Evolutionary conservation across 2,888 invertebrate genomes (phyloP).

Genomic region (Ochropacha duplaris): DNA sequence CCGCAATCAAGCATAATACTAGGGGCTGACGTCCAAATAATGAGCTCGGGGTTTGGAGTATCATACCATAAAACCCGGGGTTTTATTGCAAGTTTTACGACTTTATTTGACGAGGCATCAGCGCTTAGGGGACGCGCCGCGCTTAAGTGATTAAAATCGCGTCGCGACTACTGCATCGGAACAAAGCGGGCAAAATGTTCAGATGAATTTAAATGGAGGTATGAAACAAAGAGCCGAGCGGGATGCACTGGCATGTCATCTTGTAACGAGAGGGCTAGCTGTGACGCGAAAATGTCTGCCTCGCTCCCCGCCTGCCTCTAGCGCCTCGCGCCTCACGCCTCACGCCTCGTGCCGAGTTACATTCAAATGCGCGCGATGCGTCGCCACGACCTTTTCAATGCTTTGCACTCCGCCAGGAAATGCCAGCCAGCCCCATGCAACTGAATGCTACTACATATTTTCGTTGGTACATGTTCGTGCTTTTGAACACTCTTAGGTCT

Average conservation of each 20-base stretch:
- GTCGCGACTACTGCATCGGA: conserved; percentile 48
- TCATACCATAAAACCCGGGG: conserved; percentile 43
- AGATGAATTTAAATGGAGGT: conserved; percentile 75
- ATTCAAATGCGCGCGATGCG: conserved; percentile 28
- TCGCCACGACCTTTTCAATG: conserved; percentile 34
- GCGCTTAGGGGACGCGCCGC: conserved; percentile 44
- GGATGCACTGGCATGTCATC: conserved; percentile 47
- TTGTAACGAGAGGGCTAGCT: conserved; percentile 44
- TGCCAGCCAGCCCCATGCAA: conserved; percentile 32
- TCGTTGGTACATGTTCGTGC: conserved; percentile 20
- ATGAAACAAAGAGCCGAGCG: conserved; percentile 49
- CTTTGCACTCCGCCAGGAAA: conserved; percentile 22
- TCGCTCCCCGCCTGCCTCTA: conserved; percentile 3
- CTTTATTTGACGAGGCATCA: conserved; percentile 50
- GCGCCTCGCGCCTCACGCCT: background rate
- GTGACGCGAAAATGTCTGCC: conserved; percentile 10
- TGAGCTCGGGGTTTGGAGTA: conserved; percentile 41
- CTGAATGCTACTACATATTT: conserved; percentile 22
- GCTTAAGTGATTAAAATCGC: conserved; percentile 77
- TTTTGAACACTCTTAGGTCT: conserved; percentile 25
- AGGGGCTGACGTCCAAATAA: conserved; percentile 48
- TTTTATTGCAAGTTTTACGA: conserved; percentile 56
- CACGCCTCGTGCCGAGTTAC: conserved; percentile 7
- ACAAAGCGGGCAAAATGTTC: conserved; percentile 67
- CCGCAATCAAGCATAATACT: conserved; percentile 47